A percentile compares a stretch with the other conserved stretches of the same genome.
Evolutionary conservation across 2,113 vertebrate genomes (phyloP).

Genomic region (Ariopsis seemanni): DNA sequence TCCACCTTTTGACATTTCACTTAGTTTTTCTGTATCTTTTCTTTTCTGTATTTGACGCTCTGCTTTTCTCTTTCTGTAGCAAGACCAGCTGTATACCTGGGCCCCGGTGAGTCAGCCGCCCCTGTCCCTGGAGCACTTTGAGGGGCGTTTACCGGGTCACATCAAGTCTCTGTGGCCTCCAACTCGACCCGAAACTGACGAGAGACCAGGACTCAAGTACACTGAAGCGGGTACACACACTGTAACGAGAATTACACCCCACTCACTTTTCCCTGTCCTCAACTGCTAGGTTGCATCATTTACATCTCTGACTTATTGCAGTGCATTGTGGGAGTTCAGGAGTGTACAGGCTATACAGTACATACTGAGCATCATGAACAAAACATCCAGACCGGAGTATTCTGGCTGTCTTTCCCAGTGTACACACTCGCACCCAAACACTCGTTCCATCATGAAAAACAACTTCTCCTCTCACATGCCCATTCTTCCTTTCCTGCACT

Average conservation of each 20-base stretch:
- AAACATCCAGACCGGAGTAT: neutral
- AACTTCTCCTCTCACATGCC: neutral
- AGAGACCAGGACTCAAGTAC: conserved; percentile 63
- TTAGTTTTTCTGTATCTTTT: neutral
- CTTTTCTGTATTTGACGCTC: neutral
- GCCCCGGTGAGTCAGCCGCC: conserved; percentile 90
- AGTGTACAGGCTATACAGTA: neutral
- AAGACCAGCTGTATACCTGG: conserved; percentile 94
- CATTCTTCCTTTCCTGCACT: neutral
- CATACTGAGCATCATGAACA: neutral
- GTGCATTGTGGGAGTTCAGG: neutral
- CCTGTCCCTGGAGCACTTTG: conserved; percentile 80
- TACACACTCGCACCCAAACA: too few species aligned
- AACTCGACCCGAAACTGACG: conserved; percentile 65
- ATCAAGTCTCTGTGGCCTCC: conserved; percentile 72
- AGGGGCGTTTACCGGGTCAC: conserved; percentile 80
- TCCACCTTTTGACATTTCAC: too few species aligned
- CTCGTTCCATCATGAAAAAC: neutral
- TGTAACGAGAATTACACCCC: neutral
- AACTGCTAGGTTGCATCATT: neutral
- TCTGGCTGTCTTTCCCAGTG: neutral
- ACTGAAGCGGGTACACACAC: conserved; percentile 75
- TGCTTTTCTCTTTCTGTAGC: conserved; percentile 66
- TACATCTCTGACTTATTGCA: neutral
- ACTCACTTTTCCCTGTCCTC: neutral